Evolutionary conservation across 2,888 invertebrate species (phyloP).

Genomic region (Xanthorhoe designata): DNA sequence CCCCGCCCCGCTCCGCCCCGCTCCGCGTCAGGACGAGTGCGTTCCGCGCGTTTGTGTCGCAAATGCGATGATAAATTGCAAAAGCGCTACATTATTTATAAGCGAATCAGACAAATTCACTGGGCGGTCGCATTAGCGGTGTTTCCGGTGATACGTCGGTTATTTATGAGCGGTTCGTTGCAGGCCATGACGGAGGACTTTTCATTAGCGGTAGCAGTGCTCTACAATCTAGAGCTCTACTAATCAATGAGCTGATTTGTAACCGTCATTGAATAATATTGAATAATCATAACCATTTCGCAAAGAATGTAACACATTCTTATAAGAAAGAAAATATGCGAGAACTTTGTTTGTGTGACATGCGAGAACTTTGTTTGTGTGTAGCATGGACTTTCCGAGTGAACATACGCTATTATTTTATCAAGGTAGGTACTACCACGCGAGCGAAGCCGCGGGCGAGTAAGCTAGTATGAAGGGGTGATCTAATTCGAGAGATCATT

Average conservation of each 20-base stretch:
- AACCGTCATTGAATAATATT: neutral
- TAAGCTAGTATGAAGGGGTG: neutral
- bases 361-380: too few species aligned
- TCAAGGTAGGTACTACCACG: too few species aligned
- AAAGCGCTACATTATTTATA: conserved; percentile 16
- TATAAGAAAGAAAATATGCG: too few species aligned
- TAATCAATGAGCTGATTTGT: neutral
- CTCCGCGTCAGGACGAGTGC: neutral
- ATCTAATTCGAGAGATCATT: neutral
- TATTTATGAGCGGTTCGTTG: neutral
- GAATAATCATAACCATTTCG: too few species aligned
- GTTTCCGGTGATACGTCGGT: neutral
- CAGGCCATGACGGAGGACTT: neutral
- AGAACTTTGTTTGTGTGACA: too few species aligned
- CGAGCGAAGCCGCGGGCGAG: too few species aligned
- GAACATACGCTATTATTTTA: too few species aligned
- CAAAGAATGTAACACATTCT: too few species aligned
- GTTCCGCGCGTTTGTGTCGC: conserved; percentile 14
- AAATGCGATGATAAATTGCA: conserved; percentile 15
- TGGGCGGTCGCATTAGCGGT: neutral
- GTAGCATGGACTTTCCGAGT: too few species aligned
- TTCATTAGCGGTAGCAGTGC: neutral
- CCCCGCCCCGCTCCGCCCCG: conserved; percentile 4
- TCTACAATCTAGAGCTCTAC: neutral
- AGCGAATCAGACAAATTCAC: conserved; percentile 2